Evolutionary conservation across 2,797 vertebrate genomes (phyloP).

Genomic region (Carcharodon carcharias): DNA sequence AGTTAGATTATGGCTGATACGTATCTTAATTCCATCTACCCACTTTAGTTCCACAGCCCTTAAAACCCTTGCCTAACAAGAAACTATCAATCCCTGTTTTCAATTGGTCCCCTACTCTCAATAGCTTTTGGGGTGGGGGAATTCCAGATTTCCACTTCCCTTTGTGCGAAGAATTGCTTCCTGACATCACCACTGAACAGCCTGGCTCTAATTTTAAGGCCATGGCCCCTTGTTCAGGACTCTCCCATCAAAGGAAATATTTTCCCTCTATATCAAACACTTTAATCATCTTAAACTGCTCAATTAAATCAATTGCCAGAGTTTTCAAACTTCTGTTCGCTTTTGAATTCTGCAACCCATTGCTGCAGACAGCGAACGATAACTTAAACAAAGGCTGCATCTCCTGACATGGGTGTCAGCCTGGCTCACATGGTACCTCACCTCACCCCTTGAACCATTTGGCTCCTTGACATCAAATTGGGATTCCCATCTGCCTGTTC

Average conservation of each 20-base stretch:
- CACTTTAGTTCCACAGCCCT: neutral
- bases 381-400: too few relatives aligned
- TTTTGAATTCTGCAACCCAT: neutral
- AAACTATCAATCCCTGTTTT: neutral
- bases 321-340: neutral
- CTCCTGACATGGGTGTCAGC: neutral
- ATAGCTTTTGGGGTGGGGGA: too few relatives aligned
- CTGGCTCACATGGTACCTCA: neutral
- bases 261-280: neutral
- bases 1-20: too few relatives aligned
- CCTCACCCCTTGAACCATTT: neutral
- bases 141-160: neutral
- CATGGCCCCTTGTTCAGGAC: neutral
- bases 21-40: neutral
- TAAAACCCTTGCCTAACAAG: neutral
- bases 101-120: neutral
- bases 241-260: too few relatives aligned
- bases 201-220: neutral
- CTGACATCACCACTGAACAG: neutral
- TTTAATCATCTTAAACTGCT: neutral
- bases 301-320: neutral
- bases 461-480: neutral
- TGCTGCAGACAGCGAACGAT: neutral
- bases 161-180: too few relatives aligned
- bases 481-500: neutral